Conservation (phyloP, 2,888 invertebrate species). For the Lycocerus yunnanus region DNA sequence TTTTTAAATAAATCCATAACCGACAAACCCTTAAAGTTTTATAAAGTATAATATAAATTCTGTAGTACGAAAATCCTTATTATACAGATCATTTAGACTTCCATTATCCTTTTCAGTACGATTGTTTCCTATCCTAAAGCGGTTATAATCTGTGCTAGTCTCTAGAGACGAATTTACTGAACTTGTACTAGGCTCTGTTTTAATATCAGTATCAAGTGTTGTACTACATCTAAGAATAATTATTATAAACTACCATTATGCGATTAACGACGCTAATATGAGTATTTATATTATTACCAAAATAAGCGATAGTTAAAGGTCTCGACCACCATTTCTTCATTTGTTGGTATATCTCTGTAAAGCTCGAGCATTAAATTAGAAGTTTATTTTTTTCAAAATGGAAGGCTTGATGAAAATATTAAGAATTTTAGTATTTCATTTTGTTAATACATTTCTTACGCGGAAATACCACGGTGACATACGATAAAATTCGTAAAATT, state of each 20-base stretch:
- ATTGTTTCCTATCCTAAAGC: slow-evolving; percentile 33
- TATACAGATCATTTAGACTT: slow-evolving; percentile 30
- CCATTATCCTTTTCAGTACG: slow-evolving; percentile 33
- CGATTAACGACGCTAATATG: slow-evolving; percentile 25
- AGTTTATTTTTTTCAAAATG: not conserved
- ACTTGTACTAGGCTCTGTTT: slow-evolving; percentile 29
- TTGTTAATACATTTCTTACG: too few species aligned
- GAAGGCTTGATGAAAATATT: not conserved
- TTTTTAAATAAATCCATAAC: not conserved
- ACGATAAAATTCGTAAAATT: too few species aligned
- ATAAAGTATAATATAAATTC: slow-evolving; percentile 9
- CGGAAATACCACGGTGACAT: too few species aligned
- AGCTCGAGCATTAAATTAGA: not conserved
- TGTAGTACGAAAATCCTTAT: slow-evolving; percentile 21
- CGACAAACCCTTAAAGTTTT: not conserved
- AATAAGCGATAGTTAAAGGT: not conserved
- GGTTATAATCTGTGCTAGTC: slow-evolving; percentile 33
- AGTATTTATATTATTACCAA: slow-evolving; percentile 19
- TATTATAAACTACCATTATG: slow-evolving; percentile 16
- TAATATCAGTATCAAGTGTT: slow-evolving; percentile 27
- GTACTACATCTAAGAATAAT: slow-evolving; percentile 27
- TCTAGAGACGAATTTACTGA: slow-evolving; percentile 29
- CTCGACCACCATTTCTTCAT: not conserved
- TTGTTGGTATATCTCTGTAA: not conserved
- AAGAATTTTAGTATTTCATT: too few species aligned